These are phyloP conservation scores for Peromyscus eremicus DNA, from an alignment of 2,797 vertebrate species.

Conservation along the genomic window DNA sequence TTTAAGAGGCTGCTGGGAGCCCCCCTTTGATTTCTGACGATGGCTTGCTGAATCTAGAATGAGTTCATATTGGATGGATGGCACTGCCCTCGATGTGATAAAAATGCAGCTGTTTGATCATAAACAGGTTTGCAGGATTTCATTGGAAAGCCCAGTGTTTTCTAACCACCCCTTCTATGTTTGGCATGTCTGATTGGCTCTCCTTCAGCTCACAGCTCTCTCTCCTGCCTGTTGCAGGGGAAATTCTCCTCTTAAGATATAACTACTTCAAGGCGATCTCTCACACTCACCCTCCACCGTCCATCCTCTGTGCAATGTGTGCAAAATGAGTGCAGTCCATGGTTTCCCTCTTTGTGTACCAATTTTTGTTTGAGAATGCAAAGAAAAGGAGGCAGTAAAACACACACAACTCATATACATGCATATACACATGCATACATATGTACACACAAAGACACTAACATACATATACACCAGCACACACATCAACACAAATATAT, in stretches of 20 bases:
- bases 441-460: not conserved
- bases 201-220: slow-evolving; percentile 10
- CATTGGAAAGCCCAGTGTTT: slow-evolving; percentile 44
- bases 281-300: not conserved
- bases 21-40: slow-evolving; percentile 69
- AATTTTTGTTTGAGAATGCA: slow-evolving; percentile 38
- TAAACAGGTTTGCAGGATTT: slow-evolving; percentile 64
- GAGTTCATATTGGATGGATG: slow-evolving; percentile 69
- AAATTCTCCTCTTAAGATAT: slow-evolving; percentile 56
- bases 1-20: slow-evolving; percentile 74
- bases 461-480: not conserved
- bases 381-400: slow-evolving; percentile 50
- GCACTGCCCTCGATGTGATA: slow-evolving; percentile 5
- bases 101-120: slow-evolving; percentile 68
- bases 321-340: not conserved
- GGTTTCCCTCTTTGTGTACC: slow-evolving; percentile 18
- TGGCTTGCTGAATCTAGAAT: slow-evolving; percentile 71
- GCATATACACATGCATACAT: not conserved
- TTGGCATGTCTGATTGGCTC: slow-evolving; percentile 45
- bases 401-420: not conserved
- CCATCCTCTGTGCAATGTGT: not conserved
- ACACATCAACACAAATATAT: not conserved
- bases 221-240: not conserved
- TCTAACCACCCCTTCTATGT: slow-evolving; percentile 53
- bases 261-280: slow-evolving; percentile 45